These are phyloP conservation scores for Myotis pilosus DNA, from an alignment of 2,797 vertebrate species.

Conservation along the genomic window DNA sequence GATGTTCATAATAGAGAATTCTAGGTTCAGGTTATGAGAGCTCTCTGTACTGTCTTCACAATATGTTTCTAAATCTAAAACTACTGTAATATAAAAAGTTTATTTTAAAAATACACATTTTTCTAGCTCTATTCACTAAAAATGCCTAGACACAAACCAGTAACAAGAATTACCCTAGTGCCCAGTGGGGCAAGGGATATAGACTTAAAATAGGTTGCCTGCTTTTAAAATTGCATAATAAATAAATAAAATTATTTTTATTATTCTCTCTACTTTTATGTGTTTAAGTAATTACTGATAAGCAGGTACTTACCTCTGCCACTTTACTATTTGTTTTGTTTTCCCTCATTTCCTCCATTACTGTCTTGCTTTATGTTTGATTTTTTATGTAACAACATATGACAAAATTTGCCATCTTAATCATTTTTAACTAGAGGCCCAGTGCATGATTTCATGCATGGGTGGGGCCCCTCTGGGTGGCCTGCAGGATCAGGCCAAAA, in stretches of 20 bases:
- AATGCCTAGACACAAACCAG: neutral
- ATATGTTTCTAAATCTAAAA: neutral
- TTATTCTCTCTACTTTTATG: neutral
- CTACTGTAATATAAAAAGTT: neutral
- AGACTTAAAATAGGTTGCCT: neutral
- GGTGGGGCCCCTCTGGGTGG: too few species aligned
- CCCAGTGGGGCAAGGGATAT: accelerated
- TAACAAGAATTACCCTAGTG: neutral
- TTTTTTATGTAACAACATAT: neutral
- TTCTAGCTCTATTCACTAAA: neutral
- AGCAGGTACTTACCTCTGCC: neutral
- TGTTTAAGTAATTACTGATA: neutral
- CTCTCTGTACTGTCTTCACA: neutral
- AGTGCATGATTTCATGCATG: too few species aligned
- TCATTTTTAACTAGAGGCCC: too few species aligned
- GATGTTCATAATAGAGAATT: neutral
- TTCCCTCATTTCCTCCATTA: neutral
- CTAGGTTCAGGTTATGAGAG: neutral
- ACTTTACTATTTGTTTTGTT: neutral
- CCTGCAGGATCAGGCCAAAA: too few species aligned
- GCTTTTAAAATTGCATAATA: neutral
- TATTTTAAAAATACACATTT: neutral
- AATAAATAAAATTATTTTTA: neutral
- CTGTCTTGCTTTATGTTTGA: neutral
- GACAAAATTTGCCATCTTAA: too few species aligned